phyloP scores from a whole-genome alignment of 2,797 vertebrate genomes.

The Oceanodroma leucorhoa region DNA sequence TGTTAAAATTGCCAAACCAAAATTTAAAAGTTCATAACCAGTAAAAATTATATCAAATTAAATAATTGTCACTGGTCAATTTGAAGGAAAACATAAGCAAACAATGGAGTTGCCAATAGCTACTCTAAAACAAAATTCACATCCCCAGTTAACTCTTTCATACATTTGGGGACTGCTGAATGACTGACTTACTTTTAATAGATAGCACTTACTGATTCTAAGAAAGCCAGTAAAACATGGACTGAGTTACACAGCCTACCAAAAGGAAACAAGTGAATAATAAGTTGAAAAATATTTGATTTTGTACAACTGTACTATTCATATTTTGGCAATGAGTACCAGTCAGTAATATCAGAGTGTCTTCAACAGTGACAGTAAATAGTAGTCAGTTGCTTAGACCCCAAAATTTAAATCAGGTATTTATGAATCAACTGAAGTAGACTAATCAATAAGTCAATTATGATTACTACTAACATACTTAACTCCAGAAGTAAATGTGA shows the following conservation, averaged over 20 bases:
- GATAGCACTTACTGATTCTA: not conserved
- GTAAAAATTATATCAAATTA: not conserved
- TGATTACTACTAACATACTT: not conserved
- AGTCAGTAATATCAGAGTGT: not conserved
- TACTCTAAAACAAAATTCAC: not conserved
- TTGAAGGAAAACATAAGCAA: not conserved
- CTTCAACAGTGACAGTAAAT: not conserved
- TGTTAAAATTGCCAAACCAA: not conserved
- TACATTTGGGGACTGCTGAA: not conserved
- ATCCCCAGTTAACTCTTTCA: not conserved
- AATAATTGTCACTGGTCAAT: not conserved
- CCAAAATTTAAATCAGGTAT: not conserved
- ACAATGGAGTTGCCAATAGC: not conserved
- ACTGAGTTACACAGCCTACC: not conserved
- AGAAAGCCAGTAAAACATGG: not conserved
- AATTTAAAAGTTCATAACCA: not conserved
- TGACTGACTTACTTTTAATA: not conserved
- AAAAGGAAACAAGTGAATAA: not conserved
- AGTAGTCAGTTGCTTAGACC: not conserved
- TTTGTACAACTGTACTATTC: not conserved
- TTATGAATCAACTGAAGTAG: not conserved
- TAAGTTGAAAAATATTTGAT: not conserved
- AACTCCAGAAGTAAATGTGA: not conserved
- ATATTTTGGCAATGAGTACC: not conserved
- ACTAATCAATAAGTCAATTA: not conserved